Base-by-base conservation (phyloP, 1,140 invertebrate genomes). In the Polyergus mexicanus region DNA sequence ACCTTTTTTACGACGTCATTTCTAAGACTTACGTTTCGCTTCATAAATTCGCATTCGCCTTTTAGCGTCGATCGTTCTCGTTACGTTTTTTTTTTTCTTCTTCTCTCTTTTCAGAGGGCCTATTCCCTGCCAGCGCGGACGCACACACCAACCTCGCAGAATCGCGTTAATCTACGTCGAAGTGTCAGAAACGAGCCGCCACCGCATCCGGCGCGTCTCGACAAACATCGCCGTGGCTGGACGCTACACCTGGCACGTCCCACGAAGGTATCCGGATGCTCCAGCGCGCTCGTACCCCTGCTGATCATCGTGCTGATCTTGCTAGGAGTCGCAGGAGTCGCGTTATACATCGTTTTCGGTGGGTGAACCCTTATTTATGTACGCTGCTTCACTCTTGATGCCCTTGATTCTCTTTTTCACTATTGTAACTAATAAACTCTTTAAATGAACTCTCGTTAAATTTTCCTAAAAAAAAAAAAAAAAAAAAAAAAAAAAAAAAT, bases 281-380 rank as follows among this genome's bases (percentile, higher is more conserved):
- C 94, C 85, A 94, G 92, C 72, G 93, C 93, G 5, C 91, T 94
- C 25, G 78, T 94, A 10, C 78, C 94, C 1, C 85, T 95, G 4
- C 69, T 95, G 51, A 91, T 94, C 35, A 84, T 92, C 7, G 85
- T 95, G 65, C 78, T 95, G 56, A 88, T 92, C 28, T 92, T 95
- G 41, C 90, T 95, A 19, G 93, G 92, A 41, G 92, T 95, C 60
- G 94, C 94, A 7, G 92, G 90, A 1, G 91, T 93, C 6, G 94
- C 94, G 0, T 80, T 95, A 8, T 95, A 95, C 80, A 94, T 95
- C 66, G 94, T 93, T 4, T 94, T 95, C 44, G 94, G 94, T 95
- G 62, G 93, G 90, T 69, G 28, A 32, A 44, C 0, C 38, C 60
- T 60, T 16, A 41, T 41, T 56, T 41, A n/a, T 19, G 10, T 16